These are phyloP conservation scores for Dorcus parallelipipedus DNA, from an alignment of 2,888 invertebrate species.

Conservation along the genomic window DNA sequence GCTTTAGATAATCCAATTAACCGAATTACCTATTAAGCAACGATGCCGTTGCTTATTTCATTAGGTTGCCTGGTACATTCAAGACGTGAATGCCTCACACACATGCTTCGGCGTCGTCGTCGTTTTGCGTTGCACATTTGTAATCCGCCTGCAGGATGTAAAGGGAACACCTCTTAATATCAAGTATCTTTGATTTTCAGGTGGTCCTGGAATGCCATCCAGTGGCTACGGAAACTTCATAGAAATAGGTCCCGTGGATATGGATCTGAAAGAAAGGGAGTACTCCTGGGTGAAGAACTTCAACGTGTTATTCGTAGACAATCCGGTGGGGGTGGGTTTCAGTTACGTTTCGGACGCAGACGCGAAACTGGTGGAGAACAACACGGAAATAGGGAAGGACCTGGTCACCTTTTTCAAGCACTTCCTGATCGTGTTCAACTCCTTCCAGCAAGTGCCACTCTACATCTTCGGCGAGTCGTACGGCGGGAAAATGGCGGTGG, in stretches of 20 bases:
- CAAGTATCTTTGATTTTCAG: constrained; percentile 15
- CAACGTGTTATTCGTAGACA: constrained; percentile 84
- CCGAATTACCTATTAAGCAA: no score
- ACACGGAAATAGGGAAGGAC: constrained; percentile 69
- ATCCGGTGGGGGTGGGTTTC: constrained; percentile 86
- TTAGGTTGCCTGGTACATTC: no score
- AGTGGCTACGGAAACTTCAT: constrained; percentile 58
- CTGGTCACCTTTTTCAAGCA: constrained; percentile 68
- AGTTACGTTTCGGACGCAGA: constrained; percentile 67
- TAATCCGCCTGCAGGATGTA: no score
- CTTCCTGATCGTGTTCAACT: constrained; percentile 65
- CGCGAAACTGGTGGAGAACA: constrained; percentile 53
- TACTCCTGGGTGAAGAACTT: constrained; percentile 54
- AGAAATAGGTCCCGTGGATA: constrained; percentile 57
- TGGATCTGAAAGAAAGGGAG: constrained; percentile 51
- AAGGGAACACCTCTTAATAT: no score
- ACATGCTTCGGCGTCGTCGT: no score
- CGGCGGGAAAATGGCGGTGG: constrained; percentile 90
- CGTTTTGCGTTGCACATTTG: no score
- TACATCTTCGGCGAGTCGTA: constrained; percentile 90
- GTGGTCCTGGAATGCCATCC: constrained; percentile 42
- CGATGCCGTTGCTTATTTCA: no score
- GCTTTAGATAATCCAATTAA: no score
- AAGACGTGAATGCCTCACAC: no score
- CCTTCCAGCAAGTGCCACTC: constrained; percentile 69